A percentile compares a stretch with the other conserved stretches of the same genome.
Conservation (phyloP, 2,888 invertebrate species). For the Strigamia crassipes region DNA sequence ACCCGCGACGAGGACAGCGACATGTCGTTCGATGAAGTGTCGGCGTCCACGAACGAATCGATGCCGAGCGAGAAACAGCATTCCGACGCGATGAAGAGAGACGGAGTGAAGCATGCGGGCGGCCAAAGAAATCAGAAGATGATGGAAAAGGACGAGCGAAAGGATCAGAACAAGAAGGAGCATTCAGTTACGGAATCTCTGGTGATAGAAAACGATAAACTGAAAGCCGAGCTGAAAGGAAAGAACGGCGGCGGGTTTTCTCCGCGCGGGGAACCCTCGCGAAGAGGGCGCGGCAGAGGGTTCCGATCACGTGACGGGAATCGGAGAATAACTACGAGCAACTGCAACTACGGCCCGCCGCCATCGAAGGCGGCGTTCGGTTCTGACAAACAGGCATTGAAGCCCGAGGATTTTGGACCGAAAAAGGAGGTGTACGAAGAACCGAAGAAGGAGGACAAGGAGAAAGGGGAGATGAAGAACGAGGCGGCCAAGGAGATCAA, state of each 20-base stretch:
- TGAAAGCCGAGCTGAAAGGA: constrained; percentile 49
- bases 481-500: constrained; percentile 52
- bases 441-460: constrained; percentile 40
- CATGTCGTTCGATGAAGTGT: constrained; percentile 56
- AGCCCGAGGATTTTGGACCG: neutral
- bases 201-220: constrained; percentile 25
- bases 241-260: constrained; percentile 70
- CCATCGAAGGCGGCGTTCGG: constrained; percentile 76
- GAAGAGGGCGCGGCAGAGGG: constrained; percentile 78
- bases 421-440: constrained; percentile 4
- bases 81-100: constrained; percentile 38
- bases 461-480: constrained; percentile 58
- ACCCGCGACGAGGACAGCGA: constrained; percentile 53
- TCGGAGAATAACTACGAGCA: constrained; percentile 61
- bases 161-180: constrained; percentile 49
- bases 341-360: constrained; percentile 79
- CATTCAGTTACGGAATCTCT: constrained; percentile 50
- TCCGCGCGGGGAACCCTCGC: constrained; percentile 85
- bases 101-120: constrained; percentile 1
- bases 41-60: constrained; percentile 56
- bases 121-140: neutral
- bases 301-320: constrained; percentile 57
- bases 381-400: constrained; percentile 53
- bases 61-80: constrained; percentile 51
- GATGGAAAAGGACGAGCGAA: constrained; percentile 46